A percentile compares a stretch with the other conserved stretches of the same genome.
phyloP scores from a whole-genome alignment of 2,797 vertebrate species.

The Lagocephalus sceleratus region DNA sequence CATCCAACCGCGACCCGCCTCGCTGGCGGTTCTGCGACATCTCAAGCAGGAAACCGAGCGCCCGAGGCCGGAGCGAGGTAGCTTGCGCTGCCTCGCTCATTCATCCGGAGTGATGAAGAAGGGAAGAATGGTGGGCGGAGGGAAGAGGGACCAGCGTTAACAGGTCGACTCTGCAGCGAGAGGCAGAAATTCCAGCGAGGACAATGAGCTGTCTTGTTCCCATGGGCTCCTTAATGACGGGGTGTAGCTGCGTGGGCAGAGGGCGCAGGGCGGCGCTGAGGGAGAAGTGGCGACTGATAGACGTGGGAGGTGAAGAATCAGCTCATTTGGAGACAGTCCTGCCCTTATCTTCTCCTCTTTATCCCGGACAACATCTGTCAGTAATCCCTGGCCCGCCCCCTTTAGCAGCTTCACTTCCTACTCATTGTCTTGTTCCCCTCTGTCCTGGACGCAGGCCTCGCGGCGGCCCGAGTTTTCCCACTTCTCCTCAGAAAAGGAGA shows the following conservation, averaged over 20 bases:
- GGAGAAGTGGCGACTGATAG: constrained; percentile 61
- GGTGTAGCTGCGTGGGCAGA: constrained; percentile 59
- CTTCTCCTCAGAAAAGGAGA: background rate
- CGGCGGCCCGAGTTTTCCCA: too few species aligned
- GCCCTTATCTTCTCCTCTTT: constrained; percentile 66
- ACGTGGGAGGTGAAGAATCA: constrained; percentile 65
- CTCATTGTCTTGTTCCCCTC: constrained; percentile 40
- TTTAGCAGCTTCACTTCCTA: constrained; percentile 61
- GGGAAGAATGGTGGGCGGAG: constrained; percentile 65
- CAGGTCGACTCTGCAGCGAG: constrained; percentile 71
- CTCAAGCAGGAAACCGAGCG: constrained; percentile 44
- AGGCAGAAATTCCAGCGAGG: constrained; percentile 62
- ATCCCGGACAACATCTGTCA: constrained; percentile 60
- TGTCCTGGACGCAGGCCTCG: constrained; percentile 8
- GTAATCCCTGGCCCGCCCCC: constrained; percentile 53
- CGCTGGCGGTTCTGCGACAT: constrained; percentile 53
- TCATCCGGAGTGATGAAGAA: constrained; percentile 48
- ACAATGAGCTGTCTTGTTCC: constrained; percentile 79
- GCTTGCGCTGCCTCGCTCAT: constrained; percentile 50
- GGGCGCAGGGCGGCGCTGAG: constrained; percentile 49
- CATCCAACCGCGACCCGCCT: constrained; percentile 54
- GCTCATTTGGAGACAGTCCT: constrained; percentile 61
- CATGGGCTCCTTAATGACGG: constrained; percentile 74
- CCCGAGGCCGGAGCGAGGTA: constrained; percentile 40
- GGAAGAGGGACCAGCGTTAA: constrained; percentile 67